These are phyloP conservation scores for Scaptomyza flava DNA, from an alignment of 2,888 invertebrate genomes.

Conservation along the genomic window DNA sequence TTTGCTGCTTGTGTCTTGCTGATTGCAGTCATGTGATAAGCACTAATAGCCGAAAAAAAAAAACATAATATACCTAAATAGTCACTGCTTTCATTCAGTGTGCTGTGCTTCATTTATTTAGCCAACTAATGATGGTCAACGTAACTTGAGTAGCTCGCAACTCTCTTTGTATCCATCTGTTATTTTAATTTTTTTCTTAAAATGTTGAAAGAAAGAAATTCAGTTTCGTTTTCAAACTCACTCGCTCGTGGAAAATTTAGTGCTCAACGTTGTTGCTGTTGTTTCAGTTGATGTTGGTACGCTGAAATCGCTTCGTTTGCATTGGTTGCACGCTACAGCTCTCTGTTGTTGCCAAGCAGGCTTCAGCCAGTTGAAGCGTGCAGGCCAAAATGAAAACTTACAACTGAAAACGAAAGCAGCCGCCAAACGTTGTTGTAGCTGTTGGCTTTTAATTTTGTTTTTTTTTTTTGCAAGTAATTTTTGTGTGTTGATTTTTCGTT, in stretches of 20 bases:
- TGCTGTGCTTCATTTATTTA: constrained; percentile 64
- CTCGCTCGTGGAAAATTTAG: constrained; percentile 79
- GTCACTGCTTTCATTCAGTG: constrained; percentile 58
- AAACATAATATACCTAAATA: constrained; percentile 22
- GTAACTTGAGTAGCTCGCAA: constrained; percentile 51
- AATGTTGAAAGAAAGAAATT: constrained; percentile 61
- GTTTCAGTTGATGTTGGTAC: constrained; percentile 30
- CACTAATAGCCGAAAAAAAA: constrained; percentile 42
- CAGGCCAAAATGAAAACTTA: constrained; percentile 64
- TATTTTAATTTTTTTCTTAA: constrained; percentile 3
- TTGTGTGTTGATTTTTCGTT: constrained; percentile 35
- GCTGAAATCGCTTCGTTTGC: constrained; percentile 72
- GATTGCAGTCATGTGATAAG: constrained; percentile 74
- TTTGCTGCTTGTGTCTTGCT: constrained; percentile 23
- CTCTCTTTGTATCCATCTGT: constrained; percentile 23
- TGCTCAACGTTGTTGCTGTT: constrained; percentile 50
- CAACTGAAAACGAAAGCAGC: constrained; percentile 77
- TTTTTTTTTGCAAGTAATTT: constrained; percentile 58
- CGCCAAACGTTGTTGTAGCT: constrained; percentile 36
- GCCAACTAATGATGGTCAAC: constrained; percentile 76
- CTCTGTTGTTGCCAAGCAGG: constrained; percentile 32
- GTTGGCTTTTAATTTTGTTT: constrained; percentile 15
- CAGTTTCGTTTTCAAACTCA: constrained; percentile 77
- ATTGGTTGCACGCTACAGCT: constrained; percentile 58
- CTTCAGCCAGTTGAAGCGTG: constrained; percentile 75